A percentile compares a stretch with the other conserved stretches of the same genome.
phyloP scores from a whole-genome alignment of 2,113 vertebrate genomes.

The Chroicocephalus ridibundus region DNA sequence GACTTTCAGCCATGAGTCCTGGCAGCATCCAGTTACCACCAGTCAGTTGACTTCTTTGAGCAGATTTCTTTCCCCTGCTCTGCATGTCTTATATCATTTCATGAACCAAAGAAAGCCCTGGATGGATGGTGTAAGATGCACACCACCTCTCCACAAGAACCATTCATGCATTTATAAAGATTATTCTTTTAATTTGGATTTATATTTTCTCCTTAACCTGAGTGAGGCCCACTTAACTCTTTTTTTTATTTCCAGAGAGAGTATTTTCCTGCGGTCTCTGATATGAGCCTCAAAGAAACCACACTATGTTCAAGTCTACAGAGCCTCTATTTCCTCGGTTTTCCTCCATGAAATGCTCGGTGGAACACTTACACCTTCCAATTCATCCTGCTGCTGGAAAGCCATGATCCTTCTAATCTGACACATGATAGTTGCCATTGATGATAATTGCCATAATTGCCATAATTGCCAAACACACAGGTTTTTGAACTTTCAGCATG shows the following conservation, averaged over 20 bases:
- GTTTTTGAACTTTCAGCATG: background rate
- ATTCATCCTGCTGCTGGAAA: background rate
- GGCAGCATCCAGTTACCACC: background rate
- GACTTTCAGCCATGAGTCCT: background rate
- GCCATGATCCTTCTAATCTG: background rate
- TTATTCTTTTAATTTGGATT: background rate
- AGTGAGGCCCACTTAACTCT: background rate
- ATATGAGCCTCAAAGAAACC: background rate
- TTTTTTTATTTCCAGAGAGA: background rate
- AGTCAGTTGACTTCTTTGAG: background rate
- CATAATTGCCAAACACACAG: too few relatives aligned
- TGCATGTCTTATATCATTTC: background rate
- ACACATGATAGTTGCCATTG: background rate
- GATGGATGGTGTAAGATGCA: background rate
- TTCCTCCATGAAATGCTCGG: background rate
- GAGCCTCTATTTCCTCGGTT: background rate
- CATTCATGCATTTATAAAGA: background rate
- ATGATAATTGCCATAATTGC: too few relatives aligned
- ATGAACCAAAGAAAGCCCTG: background rate
- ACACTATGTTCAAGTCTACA: too few relatives aligned
- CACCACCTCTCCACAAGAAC: background rate
- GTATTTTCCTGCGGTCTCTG: background rate
- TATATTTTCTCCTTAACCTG: background rate
- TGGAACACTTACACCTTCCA: background rate
- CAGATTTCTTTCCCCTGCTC: background rate